Evolutionary conservation across 2,797 vertebrate genomes (phyloP).

Genomic region (Mallotus villosus): DNA sequence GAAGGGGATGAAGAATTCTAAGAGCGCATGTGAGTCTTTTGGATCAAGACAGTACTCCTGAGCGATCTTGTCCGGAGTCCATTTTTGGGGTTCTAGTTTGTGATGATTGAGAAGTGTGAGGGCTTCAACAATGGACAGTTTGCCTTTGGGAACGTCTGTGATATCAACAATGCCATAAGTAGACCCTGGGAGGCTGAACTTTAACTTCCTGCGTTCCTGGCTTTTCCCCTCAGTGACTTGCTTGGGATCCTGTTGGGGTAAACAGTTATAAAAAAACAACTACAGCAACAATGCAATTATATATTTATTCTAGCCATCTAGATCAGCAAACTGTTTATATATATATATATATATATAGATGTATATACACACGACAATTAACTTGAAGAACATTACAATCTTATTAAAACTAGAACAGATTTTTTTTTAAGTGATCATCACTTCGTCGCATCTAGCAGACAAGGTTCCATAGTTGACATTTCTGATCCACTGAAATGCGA

Average conservation of each 20-base stretch:
- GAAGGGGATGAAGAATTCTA: conserved; percentile 87
- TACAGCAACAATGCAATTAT: no score
- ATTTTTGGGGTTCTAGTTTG: conserved; percentile 78
- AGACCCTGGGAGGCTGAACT: conserved; percentile 62
- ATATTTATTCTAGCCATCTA: no score
- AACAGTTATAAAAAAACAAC: not conserved
- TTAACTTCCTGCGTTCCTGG: conserved; percentile 68
- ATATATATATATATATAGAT: no score
- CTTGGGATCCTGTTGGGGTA: conserved; percentile 16
- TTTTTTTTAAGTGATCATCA: no score
- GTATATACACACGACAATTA: no score
- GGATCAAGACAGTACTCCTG: conserved; percentile 84
- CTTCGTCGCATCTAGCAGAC: no score
- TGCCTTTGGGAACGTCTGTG: conserved; percentile 84
- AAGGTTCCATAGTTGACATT: no score
- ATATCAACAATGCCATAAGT: conserved; percentile 58
- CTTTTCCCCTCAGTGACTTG: not conserved
- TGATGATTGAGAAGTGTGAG: conserved; percentile 84
- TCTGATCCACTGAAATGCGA: no score
- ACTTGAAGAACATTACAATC: no score
- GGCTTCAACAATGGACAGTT: conserved; percentile 84
- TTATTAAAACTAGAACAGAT: no score
- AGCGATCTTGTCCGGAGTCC: conserved; percentile 87
- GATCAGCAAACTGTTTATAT: no score
- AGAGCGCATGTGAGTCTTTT: conserved; percentile 80